Evolutionary conservation across 1,140 invertebrate species (phyloP).

Genomic region (Pteromalus puparum): DNA sequence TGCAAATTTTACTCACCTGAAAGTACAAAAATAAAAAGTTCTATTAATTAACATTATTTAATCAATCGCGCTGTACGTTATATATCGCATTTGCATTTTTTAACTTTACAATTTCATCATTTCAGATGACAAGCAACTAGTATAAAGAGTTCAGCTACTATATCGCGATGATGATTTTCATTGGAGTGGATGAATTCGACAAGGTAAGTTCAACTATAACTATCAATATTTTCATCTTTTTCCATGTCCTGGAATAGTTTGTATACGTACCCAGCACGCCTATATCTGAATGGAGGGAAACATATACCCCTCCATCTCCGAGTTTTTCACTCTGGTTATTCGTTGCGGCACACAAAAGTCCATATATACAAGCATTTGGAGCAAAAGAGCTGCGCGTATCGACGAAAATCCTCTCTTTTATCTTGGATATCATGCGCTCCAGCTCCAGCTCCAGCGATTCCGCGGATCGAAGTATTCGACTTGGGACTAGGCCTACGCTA

Average conservation of each 20-base stretch:
- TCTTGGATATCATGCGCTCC: neutral
- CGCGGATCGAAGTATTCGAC: neutral
- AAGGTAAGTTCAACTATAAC: too few relatives aligned
- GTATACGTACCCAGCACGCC: too few relatives aligned
- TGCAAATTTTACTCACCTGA: neutral
- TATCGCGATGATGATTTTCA: too few relatives aligned
- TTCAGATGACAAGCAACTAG: too few relatives aligned
- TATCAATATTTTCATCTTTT: too few relatives aligned
- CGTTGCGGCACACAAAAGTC: neutral
- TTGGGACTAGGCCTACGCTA: neutral
- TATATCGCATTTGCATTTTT: too few relatives aligned
- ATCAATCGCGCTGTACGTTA: too few relatives aligned
- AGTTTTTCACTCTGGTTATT: neutral
- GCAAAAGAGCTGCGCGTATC: neutral
- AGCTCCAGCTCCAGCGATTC: neutral
- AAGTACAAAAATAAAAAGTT: neutral
- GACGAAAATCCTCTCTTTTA: constrained; percentile 11
- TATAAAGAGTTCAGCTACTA: too few relatives aligned
- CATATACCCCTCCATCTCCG: neutral
- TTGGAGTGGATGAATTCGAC: too few relatives aligned
- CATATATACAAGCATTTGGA: neutral
- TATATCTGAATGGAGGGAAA: neutral
- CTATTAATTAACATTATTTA: neutral
- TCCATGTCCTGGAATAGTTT: too few relatives aligned
- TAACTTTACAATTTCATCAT: too few relatives aligned